Conservation (phyloP, 2,888 invertebrate genomes). For the Lobophora halterata region DNA sequence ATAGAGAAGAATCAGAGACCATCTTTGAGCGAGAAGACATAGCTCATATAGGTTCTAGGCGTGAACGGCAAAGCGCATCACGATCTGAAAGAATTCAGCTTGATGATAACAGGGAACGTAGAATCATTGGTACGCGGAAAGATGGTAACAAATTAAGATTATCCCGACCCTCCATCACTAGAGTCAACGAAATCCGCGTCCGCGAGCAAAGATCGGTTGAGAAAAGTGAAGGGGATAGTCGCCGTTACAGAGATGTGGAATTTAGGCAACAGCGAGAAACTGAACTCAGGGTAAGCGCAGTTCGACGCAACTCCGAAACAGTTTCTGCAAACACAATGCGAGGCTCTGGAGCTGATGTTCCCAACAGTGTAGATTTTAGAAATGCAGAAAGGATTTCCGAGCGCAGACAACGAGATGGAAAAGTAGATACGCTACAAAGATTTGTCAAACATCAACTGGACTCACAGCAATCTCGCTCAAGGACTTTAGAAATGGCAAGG, state of each 20-base stretch:
- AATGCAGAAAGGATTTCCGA: slow-evolving; percentile 9
- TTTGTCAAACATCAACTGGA: slow-evolving; percentile 5
- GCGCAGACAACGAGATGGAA: slow-evolving; percentile 13
- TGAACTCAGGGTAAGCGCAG: slow-evolving; percentile 4
- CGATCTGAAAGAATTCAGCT: slow-evolving; percentile 11
- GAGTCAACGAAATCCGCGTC: slow-evolving; percentile 7
- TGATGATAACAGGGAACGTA: slow-evolving; percentile 17
- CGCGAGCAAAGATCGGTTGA: slow-evolving; percentile 1
- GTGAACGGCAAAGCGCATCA: slow-evolving; percentile 11
- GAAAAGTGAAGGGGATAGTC: slow-evolving; percentile 2
- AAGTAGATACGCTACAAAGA: neutral
- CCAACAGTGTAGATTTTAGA: slow-evolving; percentile 8
- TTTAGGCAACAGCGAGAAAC: slow-evolving; percentile 7
- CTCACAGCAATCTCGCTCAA: neutral
- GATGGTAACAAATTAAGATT: slow-evolving; percentile 9
- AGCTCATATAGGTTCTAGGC: slow-evolving; percentile 10
- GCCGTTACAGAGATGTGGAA: neutral
- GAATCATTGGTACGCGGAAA: slow-evolving; percentile 11
- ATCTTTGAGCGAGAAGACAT: slow-evolving; percentile 9
- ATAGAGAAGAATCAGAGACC: slow-evolving; percentile 9
- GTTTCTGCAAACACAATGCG: slow-evolving; percentile 1
- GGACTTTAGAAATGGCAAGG: neutral
- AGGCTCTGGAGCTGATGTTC: slow-evolving; percentile 1
- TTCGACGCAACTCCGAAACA: slow-evolving; percentile 9
- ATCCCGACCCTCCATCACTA: slow-evolving; percentile 11